A percentile compares a stretch with the other conserved stretches of the same genome.
Conservation (phyloP, 2,113 vertebrate species). For the Oncorhynchus nerka region DNA sequence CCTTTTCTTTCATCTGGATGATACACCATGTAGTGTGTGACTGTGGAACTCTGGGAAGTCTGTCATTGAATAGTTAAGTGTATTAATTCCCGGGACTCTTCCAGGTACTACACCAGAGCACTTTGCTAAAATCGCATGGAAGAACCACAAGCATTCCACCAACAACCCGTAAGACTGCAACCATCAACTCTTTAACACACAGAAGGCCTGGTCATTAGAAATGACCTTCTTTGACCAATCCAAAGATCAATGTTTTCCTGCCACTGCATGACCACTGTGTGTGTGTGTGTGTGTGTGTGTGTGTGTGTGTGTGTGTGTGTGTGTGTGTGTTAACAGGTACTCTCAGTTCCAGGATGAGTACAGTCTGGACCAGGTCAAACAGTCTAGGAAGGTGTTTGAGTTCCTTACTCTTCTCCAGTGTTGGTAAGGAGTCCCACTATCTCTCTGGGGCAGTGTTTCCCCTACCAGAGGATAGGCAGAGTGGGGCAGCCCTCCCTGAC, state of each 20-base stretch:
- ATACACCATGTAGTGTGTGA: background rate
- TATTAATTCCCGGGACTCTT: constrained; percentile 4
- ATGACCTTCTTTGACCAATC: background rate
- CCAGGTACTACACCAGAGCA: constrained; percentile 90
- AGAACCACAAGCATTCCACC: constrained; percentile 95
- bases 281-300: background rate
- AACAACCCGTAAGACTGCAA: constrained; percentile 89
- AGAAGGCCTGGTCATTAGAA: too few species aligned
- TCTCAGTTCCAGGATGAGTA: constrained; percentile 93
- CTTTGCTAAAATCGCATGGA: constrained; percentile 98
- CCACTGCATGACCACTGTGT: background rate
- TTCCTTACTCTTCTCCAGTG: constrained; percentile 93
- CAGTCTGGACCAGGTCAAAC: constrained; percentile 85
- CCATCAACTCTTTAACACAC: too few species aligned
- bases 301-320: background rate
- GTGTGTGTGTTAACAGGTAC: constrained; percentile 68
- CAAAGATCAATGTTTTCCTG: too few species aligned
- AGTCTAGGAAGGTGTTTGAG: constrained; percentile 84
- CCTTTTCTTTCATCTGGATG: background rate
- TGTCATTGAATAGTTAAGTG: background rate
- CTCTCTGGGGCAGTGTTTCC: too few species aligned
- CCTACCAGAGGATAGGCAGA: too few species aligned
- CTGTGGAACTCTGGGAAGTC: background rate
- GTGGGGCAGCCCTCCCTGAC: too few species aligned
- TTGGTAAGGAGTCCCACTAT: constrained; percentile 79